Evolutionary conservation across 37 sponge, comb jelly and placozoan species (phyloP), one percentile per base, ranked within the genome.

Genomic region (Lycopodina hypogea): DNA sequence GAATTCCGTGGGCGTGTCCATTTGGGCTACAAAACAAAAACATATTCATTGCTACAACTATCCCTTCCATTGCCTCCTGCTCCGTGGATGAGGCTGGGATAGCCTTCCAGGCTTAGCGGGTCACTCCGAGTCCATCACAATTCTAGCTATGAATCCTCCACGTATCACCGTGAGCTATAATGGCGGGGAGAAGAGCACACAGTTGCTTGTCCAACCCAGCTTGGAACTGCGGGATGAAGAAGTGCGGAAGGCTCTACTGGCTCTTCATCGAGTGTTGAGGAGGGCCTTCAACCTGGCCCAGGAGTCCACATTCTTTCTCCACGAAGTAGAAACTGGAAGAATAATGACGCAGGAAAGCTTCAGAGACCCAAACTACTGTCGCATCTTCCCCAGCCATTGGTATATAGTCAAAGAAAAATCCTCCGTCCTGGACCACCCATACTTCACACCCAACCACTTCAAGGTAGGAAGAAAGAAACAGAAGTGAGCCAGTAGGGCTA

Each of bases 381-480:
- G 36, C 1, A 19, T 33, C n/a, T 87, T 87, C 83, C 88, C 88
- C 0, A 69, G 38, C 22, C 71, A 82, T 58, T 87, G 88, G 88
- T 76, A 77, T 45, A 75, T 87, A 50, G 72, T 72, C 1, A 81
- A 81, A 34, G 87, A 80, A n/a, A 71, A 45, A 9, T 12, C 8
- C 48, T 45, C 48, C 9, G 8, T 4, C 9, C 48, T 4, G 8
- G 48, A 45, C 48, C 4, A 9, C 9, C 9, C 48, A 12, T 45
- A 9, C 9, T 9, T 45, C 48, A 45, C 4, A 45, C 48, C 4
- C 8, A 45, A 45, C 9, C 48, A 45, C 9, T 45, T 45, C 48
- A 45, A 45, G 48, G 48, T 45, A n/a, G n/a, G n/a, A n/a, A n/a
- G n/a, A n/a, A n/a, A n/a, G n/a, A n/a, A n/a, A n/a, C n/a, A n/a